Evolutionary conservation across 1,140 invertebrate genomes (phyloP), one percentile per base, ranked within the genome.

Genomic region (Caerostris extrusa): DNA sequence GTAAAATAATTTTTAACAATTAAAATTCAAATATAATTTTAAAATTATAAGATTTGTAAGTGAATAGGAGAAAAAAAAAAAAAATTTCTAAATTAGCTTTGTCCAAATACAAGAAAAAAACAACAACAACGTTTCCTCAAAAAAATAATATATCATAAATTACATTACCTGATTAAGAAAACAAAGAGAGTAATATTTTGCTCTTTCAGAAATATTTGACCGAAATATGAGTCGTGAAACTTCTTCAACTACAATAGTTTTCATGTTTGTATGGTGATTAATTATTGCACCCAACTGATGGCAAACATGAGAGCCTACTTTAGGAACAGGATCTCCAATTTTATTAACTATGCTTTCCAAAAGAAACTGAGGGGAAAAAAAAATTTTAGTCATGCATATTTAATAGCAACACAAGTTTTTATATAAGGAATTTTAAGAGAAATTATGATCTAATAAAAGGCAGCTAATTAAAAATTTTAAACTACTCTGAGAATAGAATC

Each of bases 141-240:
- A 34, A 34, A 34, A 34, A 34, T 34, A 34, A 34, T 34, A 34
- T 34, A 34, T 34, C 34, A 34, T 34, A 34, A 34, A 34, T 34
- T 53, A 53, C 5, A 34, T 14, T 92, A 95, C 93, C 95, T 98
- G 98, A 69, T 98, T 98, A 19, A 99, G 96, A 95, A 99, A 98
- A 95, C 99, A 99, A 19, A 99, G 97, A 1, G 98, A 97, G 96
- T 99, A 99, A 96, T 99, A 99, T 95, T 99, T 98, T 1, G 99
- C 98, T 93, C 97, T 97, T 6, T 97, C 96, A 2, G 97, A 97
- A 67, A 99, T 97, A 95, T 99, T 99, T 5, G 97, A 97, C 96
- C 98, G 97, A 96, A 98, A 99, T 3, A 99, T 95, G 61, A 99
- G 96, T 95, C 98, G 98, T 96, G 99, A 98, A 5, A 99, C 97